Evolutionary conservation across 2,888 invertebrate species (phyloP).

Genomic region (Oxyteleia sp.): DNA sequence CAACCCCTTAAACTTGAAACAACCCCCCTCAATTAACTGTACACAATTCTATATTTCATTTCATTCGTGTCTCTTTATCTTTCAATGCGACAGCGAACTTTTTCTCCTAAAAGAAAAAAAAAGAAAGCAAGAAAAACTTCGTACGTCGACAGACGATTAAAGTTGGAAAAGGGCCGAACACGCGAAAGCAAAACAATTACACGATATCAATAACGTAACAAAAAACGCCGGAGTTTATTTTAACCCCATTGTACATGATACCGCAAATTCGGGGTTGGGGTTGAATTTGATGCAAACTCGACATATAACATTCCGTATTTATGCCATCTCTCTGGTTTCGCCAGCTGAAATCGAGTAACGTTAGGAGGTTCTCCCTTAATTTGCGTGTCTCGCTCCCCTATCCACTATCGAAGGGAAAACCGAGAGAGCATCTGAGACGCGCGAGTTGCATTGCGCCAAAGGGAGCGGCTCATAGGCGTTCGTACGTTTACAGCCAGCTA

Average conservation of each 20-base stretch:
- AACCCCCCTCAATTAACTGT: too few species aligned
- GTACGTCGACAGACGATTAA: slow-evolving; percentile 5
- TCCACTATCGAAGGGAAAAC: slow-evolving; percentile 26
- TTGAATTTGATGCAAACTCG: slow-evolving; percentile 41
- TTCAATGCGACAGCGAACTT: too few species aligned
- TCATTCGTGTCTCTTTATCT: too few species aligned
- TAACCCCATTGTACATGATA: slow-evolving; percentile 15
- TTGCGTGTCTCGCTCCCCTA: slow-evolving; percentile 31
- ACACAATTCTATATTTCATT: too few species aligned
- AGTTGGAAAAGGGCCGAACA: neutral
- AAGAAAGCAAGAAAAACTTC: too few species aligned
- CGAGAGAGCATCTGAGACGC: slow-evolving; percentile 9
- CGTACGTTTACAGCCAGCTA: too few species aligned
- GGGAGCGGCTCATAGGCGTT: slow-evolving; percentile 40
- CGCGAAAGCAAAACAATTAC: slow-evolving; percentile 23
- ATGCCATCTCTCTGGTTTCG: slow-evolving; percentile 58
- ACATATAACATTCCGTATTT: slow-evolving; percentile 50
- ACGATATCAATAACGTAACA: slow-evolving; percentile 7
- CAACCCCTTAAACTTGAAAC: too few species aligned
- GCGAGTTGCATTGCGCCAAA: slow-evolving; percentile 4
- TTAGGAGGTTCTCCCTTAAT: slow-evolving; percentile 53
- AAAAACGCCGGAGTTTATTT: slow-evolving; percentile 37
- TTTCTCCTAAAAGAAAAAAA: too few species aligned
- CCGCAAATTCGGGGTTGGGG: slow-evolving; percentile 29
- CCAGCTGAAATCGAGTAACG: slow-evolving; percentile 62